Evolutionary conservation across 2,113 vertebrate genomes (phyloP).

Genomic region (Heterocephalus glaber): DNA sequence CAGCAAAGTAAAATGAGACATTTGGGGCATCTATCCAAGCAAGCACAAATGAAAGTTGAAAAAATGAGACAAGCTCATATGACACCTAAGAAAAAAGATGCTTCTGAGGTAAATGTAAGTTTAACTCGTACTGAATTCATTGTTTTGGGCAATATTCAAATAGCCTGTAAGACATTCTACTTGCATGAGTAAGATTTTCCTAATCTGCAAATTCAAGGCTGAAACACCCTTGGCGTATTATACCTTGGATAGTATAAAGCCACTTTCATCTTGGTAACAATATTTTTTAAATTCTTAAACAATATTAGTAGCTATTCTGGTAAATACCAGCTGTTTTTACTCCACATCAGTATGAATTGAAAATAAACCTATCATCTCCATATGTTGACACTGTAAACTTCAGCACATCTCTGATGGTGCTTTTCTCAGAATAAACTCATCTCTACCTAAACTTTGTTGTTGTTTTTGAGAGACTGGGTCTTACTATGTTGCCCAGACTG

Average conservation of each 20-base stretch:
- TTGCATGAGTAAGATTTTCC: slow-evolving; percentile 43
- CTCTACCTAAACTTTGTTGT: slow-evolving; percentile 4
- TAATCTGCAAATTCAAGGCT: slow-evolving; percentile 53
- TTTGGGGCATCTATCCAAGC: slow-evolving; percentile 50
- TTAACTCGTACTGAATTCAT: slow-evolving; percentile 56
- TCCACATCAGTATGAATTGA: slow-evolving; percentile 5
- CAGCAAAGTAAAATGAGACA: slow-evolving; percentile 11
- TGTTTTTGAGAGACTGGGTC: neutral
- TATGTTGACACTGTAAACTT: slow-evolving; percentile 29
- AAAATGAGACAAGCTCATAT: slow-evolving; percentile 66
- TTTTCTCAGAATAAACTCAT: slow-evolving; percentile 60
- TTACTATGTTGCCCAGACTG: neutral
- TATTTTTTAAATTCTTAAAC: slow-evolving; percentile 48
- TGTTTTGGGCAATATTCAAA: slow-evolving; percentile 61
- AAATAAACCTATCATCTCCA: neutral
- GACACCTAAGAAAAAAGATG: neutral
- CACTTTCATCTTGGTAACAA: slow-evolving; percentile 40
- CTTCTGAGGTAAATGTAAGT: slow-evolving; percentile 46
- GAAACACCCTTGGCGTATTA: slow-evolving; percentile 27
- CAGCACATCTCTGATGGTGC: neutral
- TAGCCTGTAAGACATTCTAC: slow-evolving; percentile 5
- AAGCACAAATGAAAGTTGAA: slow-evolving; percentile 60
- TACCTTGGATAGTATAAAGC: slow-evolving; percentile 11
- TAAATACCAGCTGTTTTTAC: slow-evolving; percentile 46
- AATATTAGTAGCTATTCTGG: slow-evolving; percentile 32